Percentiles rank a stretch among this genome's conserved stretches.
These are phyloP conservation scores for Mus spicilegus DNA, from an alignment of 2,113 vertebrate species.

Conservation along the genomic window DNA sequence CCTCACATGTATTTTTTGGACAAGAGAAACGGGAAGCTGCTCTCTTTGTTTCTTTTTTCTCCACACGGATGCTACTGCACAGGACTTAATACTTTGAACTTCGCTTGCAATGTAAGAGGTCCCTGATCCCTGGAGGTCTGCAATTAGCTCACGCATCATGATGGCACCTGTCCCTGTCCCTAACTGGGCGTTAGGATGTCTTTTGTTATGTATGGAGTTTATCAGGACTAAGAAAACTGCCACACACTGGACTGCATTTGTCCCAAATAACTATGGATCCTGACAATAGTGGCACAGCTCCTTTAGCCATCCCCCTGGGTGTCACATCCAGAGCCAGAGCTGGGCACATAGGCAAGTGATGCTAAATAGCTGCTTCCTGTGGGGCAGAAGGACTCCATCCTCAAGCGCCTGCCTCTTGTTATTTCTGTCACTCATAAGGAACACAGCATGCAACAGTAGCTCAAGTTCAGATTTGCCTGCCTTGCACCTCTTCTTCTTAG, in stretches of 20 bases:
- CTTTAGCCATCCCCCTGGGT: not conserved
- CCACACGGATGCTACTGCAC: not conserved
- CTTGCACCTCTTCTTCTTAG: not conserved
- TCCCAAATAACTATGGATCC: not conserved
- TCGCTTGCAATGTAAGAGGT: not conserved
- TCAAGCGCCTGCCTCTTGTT: not conserved
- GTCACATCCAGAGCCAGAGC: not conserved
- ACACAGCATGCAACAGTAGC: rapidly evolving
- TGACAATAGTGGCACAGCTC: not conserved
- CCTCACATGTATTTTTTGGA: not conserved
- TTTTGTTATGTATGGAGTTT: not conserved
- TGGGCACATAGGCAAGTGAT: not conserved
- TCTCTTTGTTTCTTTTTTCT: not conserved
- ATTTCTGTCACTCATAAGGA: not conserved
- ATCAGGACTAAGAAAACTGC: not conserved
- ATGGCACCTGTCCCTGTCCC: not conserved
- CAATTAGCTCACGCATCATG: not conserved
- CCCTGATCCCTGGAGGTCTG: not conserved
- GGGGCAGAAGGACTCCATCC: not conserved
- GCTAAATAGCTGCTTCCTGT: not conserved
- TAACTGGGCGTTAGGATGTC: not conserved
- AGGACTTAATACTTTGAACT: not conserved
- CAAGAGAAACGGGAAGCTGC: not conserved
- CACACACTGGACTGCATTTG: not conserved
- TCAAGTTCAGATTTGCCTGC: not conserved